Evolutionary conservation across 2,888 invertebrate species (phyloP), one percentile per base, ranked within the genome.

Genomic region (Venusia cambrica): DNA sequence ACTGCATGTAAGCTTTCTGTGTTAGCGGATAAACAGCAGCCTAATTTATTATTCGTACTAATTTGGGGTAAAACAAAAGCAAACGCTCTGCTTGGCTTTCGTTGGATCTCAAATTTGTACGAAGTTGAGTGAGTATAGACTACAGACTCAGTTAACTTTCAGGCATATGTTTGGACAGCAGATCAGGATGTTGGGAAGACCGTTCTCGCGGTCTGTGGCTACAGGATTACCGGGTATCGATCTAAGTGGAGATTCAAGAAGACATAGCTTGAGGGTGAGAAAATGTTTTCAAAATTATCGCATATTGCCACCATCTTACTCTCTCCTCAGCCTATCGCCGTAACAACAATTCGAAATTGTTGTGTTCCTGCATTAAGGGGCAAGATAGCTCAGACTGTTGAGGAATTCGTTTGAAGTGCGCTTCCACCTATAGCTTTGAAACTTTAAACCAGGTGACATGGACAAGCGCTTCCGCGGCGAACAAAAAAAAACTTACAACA

Each of bases 171-270:
- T 90, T 62, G 88, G 90, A 42, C 89, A 89, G 46, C 89, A 90
- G 69, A 90, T 90, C 65, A 89, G 91, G 48, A 90, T 91, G 75
- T 79, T 91, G 68, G 91, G 91, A 52, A 80, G 91, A 57, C 90
- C 90, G 27, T 91, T 91, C 66, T 91, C 91, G 41, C 88, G 90
- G 57, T 90, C 90, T 20, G 90, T 90, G 36, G 90, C 90, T 12
- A 90, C 90, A 42, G 89, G 90, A 11, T 74, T 89, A 45, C 85
- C 87, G 6, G 87, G 87, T 26, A 88, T 88, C 29, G 84, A 83
- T 60, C 70, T 85, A 19, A 87, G 67, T 46, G 80, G 75, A 16
- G 89, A 89, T 48, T 87, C 88, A 6, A 79, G 90, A 48, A 77
- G 90, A 57, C 88, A 89, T 54, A 90, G 90, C 64, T 75, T 90